Evolutionary conservation across 1,140 invertebrate species (phyloP), one percentile per base, ranked within the genome.

Genomic region (Bursaphelenchus mucronatus): DNA sequence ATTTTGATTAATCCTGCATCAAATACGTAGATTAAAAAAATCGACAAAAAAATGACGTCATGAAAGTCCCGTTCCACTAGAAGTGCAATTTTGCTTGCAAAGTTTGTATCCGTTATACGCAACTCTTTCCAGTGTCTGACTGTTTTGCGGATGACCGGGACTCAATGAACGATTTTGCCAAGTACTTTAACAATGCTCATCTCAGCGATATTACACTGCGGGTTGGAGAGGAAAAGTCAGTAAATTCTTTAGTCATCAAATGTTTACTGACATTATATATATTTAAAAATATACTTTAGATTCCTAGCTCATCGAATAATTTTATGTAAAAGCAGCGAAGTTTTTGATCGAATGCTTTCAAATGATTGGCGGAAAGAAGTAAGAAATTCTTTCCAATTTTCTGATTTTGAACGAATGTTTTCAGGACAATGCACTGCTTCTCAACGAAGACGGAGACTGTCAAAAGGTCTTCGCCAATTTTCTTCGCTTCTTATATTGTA

Each of bases 341-440:
- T 84, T 6, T 84, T 84, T 71, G 83, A 84, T 54, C 69, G 82
- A 53, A 83, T 84, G 83, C 76, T 84, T 30, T 83, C 81, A 68
- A 73, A 80, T 39, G 72, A 82, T 63, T 84, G 83, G 83, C 71
- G 70, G 8, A 76, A 75, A 65, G 74, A 81, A 66, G 79, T 82
- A 47, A 54, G 52, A 40, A 39, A 13, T 70, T 41, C 21, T 41
- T 17, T 30, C 9, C 10, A 17, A 59, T 39, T 39, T 7, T 55
- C 15, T n/a, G 13, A 43, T 50, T 30, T 6, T 40, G 30, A 5
- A 30, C 30, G 5, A 21, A 43, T 40, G 49, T 13, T 21, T 19
- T 51, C 15, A n/a, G 10, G 63, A 70, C 62, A 67, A 84, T 81
- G 83, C 83, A 57, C 49, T 84, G 9, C 75, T 80, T 55, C 65